Conservation (phyloP, 2,797 vertebrate species). For the Erethizon dorsatum region DNA sequence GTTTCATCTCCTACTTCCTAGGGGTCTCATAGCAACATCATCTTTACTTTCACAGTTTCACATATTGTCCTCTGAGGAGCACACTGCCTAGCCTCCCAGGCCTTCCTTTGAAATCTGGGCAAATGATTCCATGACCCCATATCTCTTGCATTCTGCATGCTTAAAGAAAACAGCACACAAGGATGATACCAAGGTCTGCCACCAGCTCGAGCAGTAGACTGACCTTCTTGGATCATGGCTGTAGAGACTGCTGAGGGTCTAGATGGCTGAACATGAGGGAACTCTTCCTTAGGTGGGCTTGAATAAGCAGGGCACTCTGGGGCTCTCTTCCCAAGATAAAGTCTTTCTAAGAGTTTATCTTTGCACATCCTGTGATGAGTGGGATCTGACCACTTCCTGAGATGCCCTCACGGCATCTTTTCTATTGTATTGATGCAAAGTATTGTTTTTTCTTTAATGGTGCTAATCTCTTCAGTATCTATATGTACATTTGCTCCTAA, state of each 20-base stretch:
- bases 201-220: background rate
- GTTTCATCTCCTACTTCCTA: background rate
- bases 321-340: background rate
- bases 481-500: background rate
- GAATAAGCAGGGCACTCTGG: background rate
- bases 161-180: background rate
- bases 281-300: background rate
- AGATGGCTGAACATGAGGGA: background rate
- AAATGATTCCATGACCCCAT: background rate
- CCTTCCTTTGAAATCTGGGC: background rate
- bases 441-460: background rate
- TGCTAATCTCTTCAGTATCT: background rate
- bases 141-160: background rate
- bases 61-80: background rate
- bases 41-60: background rate
- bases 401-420: background rate
- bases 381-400: background rate
- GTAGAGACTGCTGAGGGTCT: background rate
- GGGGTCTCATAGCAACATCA: background rate
- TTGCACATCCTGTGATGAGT: too few species aligned
- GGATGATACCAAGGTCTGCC: background rate
- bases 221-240: background rate
- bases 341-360: background rate
- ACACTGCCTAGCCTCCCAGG: background rate
- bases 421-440: too few species aligned